Evolutionary conservation across 30 jellyfish, hydroid and myxozoan genomes (phyloP).

Genomic region (Mastigias papua): DNA sequence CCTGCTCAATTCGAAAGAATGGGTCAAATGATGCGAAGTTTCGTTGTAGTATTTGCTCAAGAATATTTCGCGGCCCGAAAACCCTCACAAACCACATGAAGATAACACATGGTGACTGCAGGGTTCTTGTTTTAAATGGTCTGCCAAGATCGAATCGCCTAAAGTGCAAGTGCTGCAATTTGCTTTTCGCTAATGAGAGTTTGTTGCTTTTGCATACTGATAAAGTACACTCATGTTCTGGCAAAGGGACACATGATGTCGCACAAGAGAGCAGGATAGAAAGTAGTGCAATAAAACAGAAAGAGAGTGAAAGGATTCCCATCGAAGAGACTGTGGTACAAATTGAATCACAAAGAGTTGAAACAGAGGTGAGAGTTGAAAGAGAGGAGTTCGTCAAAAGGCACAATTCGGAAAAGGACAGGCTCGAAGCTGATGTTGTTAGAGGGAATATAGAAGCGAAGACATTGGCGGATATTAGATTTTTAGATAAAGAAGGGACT

Average conservation of each 20-base stretch:
- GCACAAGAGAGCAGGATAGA: not conserved
- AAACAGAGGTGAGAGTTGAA: too few species aligned
- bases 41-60: slow-evolving; percentile 36
- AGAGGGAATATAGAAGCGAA: not conserved
- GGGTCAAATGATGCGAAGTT: not conserved
- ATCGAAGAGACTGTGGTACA: not conserved
- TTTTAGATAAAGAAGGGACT: too few species aligned
- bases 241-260: not conserved
- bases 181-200: not conserved
- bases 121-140: slow-evolving; percentile 11
- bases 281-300: not conserved
- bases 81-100: slow-evolving; percentile 36
- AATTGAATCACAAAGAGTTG: not conserved
- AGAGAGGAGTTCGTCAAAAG: not conserved
- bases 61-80: slow-evolving; percentile 34
- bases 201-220: slow-evolving; percentile 18
- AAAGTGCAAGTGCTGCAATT: slow-evolving; percentile 20
- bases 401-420: not conserved
- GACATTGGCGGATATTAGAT: too few species aligned
- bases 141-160: not conserved
- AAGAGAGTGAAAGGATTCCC: not conserved
- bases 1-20: not conserved
- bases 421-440: not conserved
- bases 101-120: slow-evolving; percentile 25
- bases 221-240: not conserved